These are phyloP conservation scores for Chaetorhynchus papuensis DNA, from an alignment of 2,113 vertebrate genomes.

Conservation along the genomic window DNA sequence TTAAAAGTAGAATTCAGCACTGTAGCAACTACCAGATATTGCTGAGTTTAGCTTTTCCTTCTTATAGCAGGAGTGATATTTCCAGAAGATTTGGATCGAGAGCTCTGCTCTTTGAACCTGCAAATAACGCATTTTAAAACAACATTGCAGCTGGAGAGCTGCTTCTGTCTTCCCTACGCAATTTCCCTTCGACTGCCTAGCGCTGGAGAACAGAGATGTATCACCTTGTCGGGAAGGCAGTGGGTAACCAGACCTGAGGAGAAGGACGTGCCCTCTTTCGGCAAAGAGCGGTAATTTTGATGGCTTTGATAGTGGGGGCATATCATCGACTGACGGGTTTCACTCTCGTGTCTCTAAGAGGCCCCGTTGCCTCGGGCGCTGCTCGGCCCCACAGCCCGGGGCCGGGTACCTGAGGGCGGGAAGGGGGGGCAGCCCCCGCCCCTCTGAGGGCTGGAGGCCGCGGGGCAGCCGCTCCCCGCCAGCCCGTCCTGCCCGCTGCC, in stretches of 20 bases:
- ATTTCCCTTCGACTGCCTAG: background rate
- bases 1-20: background rate
- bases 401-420: background rate
- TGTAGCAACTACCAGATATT: background rate
- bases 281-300: background rate
- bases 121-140: background rate
- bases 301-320: background rate
- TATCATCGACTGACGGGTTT: accelerated
- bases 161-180: background rate
- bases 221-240: background rate
- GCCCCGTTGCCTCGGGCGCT: too few species aligned
- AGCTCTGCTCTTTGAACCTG: background rate
- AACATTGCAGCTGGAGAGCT: background rate
- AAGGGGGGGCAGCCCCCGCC: too few species aligned
- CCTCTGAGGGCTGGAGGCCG: background rate
- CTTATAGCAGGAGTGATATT: background rate
- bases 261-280: constrained; percentile 17
- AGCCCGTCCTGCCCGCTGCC: background rate
- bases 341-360: accelerated
- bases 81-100: background rate
- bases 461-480: background rate
- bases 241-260: background rate
- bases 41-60: background rate
- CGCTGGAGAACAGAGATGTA: background rate
- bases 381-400: background rate